Evolutionary conservation across 2,113 vertebrate genomes (phyloP).

Genomic region (Scytalopus superciliaris): DNA sequence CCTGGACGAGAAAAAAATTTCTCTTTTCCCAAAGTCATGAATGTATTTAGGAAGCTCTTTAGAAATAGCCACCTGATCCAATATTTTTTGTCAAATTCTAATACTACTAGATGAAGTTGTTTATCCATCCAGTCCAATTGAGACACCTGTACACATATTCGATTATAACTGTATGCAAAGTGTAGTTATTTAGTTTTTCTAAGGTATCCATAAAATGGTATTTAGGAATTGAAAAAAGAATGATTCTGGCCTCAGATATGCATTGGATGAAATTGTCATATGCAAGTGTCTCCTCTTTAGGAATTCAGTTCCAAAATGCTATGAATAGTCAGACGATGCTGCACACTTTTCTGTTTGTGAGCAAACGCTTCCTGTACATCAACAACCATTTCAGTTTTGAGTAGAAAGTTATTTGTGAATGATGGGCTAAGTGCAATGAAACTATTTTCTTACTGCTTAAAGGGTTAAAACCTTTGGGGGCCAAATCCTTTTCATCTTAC

Average conservation of each 20-base stretch:
- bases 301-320: not conserved
- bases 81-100: not conserved
- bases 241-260: not conserved
- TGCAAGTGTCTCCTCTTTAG: not conserved
- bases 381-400: not conserved
- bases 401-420: constrained; percentile 16
- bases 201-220: not conserved
- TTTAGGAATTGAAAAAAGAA: not conserved
- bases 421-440: constrained; percentile 58
- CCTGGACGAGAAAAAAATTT: not conserved
- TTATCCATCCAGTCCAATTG: not conserved
- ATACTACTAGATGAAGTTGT: not conserved
- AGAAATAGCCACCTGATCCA: not conserved
- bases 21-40: not conserved
- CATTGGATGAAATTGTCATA: not conserved
- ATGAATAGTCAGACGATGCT: not conserved
- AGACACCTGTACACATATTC: not conserved
- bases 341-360: not conserved
- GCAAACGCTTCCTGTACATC: not conserved
- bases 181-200: not conserved
- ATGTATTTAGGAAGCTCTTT: not conserved
- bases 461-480: constrained; percentile 41
- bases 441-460: constrained; percentile 40
- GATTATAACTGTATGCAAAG: not conserved
- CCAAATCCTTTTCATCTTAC: constrained; percentile 64